Evolutionary conservation across 2,797 vertebrate genomes (phyloP).

Genomic region (Thunnus albacares): DNA sequence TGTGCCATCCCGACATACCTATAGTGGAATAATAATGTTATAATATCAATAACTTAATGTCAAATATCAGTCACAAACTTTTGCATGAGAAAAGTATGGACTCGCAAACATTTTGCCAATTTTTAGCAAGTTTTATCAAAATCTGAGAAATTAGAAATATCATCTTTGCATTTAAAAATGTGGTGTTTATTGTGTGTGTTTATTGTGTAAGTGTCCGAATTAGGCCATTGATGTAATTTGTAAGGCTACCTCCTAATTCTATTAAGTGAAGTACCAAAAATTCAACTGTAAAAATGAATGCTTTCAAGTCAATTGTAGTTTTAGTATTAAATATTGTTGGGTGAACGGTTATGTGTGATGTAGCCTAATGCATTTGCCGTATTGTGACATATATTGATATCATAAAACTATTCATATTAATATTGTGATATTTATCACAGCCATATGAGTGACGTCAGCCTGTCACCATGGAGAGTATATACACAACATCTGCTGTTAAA

Average conservation of each 20-base stretch:
- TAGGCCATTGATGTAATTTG: not conserved
- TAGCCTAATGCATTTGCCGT: not conserved
- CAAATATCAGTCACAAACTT: not conserved
- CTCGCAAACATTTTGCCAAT: not conserved
- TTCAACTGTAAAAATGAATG: too few relatives aligned
- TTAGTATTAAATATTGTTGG: too few relatives aligned
- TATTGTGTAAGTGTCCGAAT: too few relatives aligned
- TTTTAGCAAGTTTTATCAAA: not conserved
- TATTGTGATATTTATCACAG: not conserved
- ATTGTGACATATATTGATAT: not conserved
- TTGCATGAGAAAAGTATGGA: not conserved
- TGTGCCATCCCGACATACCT: too few relatives aligned
- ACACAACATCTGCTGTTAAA: constrained; percentile 19
- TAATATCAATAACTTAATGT: not conserved
- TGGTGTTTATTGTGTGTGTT: too few relatives aligned
- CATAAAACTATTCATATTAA: not conserved
- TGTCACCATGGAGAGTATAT: constrained; percentile 8
- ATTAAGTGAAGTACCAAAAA: not conserved
- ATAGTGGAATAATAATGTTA: not conserved
- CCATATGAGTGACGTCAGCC: not conserved
- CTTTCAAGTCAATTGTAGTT: too few relatives aligned
- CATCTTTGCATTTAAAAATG: not conserved
- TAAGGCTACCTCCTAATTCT: not conserved
- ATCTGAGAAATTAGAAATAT: too few relatives aligned
- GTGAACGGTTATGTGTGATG: too few relatives aligned